Base-by-base conservation (phyloP, 2,797 vertebrate genomes). In the Loris lydekkerianus region DNA sequence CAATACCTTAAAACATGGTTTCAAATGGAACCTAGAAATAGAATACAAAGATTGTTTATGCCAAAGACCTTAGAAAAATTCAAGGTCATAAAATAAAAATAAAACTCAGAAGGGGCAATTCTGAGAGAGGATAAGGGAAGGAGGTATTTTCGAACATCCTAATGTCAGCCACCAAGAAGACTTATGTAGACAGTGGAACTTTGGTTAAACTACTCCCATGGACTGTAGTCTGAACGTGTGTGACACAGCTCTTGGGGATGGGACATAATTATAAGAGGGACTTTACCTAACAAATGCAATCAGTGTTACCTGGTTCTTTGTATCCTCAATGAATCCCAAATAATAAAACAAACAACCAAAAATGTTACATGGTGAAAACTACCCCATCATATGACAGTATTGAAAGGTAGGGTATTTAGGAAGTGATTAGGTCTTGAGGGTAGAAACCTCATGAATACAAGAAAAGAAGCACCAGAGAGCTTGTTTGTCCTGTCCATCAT, bases 1-100 rank as follows among this genome's bases (percentile, higher is more conserved):
- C 29, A n/a, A 40, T 10, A 0, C 49, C 37, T 89, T 86, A 65
- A 91, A 89, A 69, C n/a, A 67, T 1, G 0, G 2, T 53, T 86
- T 86, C 73, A 93, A 46, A 89, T 53, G 49, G 93, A 84, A 80
- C 15, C 58, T 89, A 91, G 75, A 94, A 85, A 94, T 86, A 65
- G 29, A 96, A 61, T 73, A 10, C n/a, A 53, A 94, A 63, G 43
- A 75, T 7, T 85, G 0, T 80, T 77, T 81, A 82, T 72, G 34
- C 90, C 73, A 78, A 78, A 94, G 58, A 63, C 0, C 46, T 91
- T 89, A 40, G 84, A 75, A 91, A 73, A 76, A 60, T 31, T 73
- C 63, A 89, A 67, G 31, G 21, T 20, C 17, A 70, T 43, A 72
- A 90, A 83, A 82, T 86, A 63, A 84, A 89, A 96, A 86, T 81